Evolutionary conservation across 2,888 invertebrate genomes (phyloP), one percentile per base, ranked within the genome.

Genomic region (Stenolophus ochropezus): DNA sequence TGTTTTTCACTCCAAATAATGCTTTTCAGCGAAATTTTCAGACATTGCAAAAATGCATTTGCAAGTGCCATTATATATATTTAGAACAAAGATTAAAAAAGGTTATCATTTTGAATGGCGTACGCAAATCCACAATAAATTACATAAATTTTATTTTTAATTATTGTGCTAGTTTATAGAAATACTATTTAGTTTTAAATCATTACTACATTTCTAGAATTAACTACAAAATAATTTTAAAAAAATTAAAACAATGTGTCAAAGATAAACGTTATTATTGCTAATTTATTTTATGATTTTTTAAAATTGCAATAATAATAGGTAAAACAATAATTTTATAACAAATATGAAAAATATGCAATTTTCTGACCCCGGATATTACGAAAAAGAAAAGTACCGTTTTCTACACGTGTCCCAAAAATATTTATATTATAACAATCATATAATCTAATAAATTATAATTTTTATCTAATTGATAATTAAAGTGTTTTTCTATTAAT

Each of bases 51-150:
- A 33, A 69, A 69, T 33, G 65, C 65, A 69, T 69, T 69, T 27
- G 65, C 18, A 69, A 61, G 16, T 33, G 16, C 33, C 33, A 23
- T 69, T 33, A 14, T 65, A 14, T 33, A 69, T 33, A 69, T 33
- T 69, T 33, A 33, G 33, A 27, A 69, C 33, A 8, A 27, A 14
- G 65, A 69, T 69, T 69, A 69, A 69, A 27, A 69, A 16, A 69
- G 65, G 65, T 69, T 69, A 69, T 69, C 65, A 69, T 69, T 69
- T 69, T 65, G 65, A 27, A 69, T 69, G 14, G 25, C 5, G 25
- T 14, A 65, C 27, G 65, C 65, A 69, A 69, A 33, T 69, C 6
- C 16, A 33, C 33, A 69, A 69, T 27, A 69, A 69, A 69, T 69
- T 69, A 18, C 61, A 61, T 69, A 33, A 69, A 69, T 33, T 61